Percentiles rank a stretch among this genome's conserved stretches.
phyloP scores from a whole-genome alignment of 1,140 invertebrate species.

The Hesperophylax magnus region DNA sequence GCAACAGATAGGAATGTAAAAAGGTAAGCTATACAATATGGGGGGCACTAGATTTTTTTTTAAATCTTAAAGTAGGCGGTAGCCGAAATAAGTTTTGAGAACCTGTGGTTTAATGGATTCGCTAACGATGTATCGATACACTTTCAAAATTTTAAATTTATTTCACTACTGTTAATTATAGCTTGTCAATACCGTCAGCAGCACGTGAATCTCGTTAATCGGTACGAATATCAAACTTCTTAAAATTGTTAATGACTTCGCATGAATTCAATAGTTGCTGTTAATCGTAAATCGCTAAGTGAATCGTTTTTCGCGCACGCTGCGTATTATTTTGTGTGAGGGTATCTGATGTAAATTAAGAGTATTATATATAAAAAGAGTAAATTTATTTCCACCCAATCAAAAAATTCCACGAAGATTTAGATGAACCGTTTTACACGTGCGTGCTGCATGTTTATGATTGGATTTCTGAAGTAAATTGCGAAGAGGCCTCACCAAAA shows the following conservation, averaged over 20 bases:
- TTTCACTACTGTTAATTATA: not conserved
- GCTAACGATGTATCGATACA: not conserved
- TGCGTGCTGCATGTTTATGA: too few species aligned
- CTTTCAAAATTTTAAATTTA: not conserved
- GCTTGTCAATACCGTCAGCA: too few species aligned
- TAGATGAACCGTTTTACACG: too few species aligned
- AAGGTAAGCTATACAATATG: too few species aligned
- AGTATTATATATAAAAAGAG: too few species aligned
- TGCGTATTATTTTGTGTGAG: not conserved
- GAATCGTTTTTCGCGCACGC: not conserved
- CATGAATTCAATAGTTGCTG: not conserved
- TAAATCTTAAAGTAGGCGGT: too few species aligned
- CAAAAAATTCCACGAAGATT: too few species aligned
- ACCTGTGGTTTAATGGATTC: too few species aligned
- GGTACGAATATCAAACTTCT: not conserved
- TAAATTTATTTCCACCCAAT: too few species aligned
- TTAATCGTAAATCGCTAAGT: slow-evolving; percentile 16
- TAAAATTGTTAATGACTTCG: not conserved
- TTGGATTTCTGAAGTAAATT: not conserved
- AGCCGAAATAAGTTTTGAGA: too few species aligned
- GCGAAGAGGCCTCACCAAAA: not conserved
- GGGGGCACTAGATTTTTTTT: too few species aligned
- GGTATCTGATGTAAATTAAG: not conserved
- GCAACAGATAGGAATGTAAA: too few species aligned
- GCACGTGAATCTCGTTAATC: not conserved